phyloP scores from a whole-genome alignment of 2,888 invertebrate genomes.

The Tenthredo amoena region DNA sequence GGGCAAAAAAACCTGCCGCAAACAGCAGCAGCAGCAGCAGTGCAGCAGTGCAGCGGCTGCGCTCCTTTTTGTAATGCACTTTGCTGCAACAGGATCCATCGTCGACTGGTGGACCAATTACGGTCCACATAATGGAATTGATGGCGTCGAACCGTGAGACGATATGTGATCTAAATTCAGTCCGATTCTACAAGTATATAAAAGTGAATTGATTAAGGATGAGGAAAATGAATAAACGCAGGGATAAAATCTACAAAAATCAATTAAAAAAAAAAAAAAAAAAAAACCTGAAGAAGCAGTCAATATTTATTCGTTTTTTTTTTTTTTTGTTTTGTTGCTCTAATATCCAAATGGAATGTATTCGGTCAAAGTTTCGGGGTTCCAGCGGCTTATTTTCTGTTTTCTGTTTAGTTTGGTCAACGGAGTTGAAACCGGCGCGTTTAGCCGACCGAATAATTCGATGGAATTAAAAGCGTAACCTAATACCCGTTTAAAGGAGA shows the following conservation, averaged over 20 bases:
- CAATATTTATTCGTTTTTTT: neutral
- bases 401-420: conserved; percentile 12
- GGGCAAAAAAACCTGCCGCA: neutral
- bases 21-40: neutral
- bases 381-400: conserved; percentile 4
- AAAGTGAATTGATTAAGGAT: neutral
- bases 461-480: conserved; percentile 67
- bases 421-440: conserved; percentile 18
- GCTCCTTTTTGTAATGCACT: conserved; percentile 20
- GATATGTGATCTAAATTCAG: neutral
- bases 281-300: neutral
- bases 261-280: neutral
- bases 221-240: neutral
- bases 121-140: conserved; percentile 14
- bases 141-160: conserved; percentile 21
- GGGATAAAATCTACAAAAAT: neutral
- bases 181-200: neutral
- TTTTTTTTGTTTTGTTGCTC: neutral
- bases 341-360: neutral
- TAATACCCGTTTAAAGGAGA: conserved; percentile 69
- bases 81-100: conserved; percentile 1
- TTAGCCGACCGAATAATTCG: conserved; percentile 65
- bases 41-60: neutral
- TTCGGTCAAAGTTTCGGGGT: neutral
- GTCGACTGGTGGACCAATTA: conserved; percentile 27